phyloP scores from a whole-genome alignment of 2,888 invertebrate genomes.

The Melitaea athalia region DNA sequence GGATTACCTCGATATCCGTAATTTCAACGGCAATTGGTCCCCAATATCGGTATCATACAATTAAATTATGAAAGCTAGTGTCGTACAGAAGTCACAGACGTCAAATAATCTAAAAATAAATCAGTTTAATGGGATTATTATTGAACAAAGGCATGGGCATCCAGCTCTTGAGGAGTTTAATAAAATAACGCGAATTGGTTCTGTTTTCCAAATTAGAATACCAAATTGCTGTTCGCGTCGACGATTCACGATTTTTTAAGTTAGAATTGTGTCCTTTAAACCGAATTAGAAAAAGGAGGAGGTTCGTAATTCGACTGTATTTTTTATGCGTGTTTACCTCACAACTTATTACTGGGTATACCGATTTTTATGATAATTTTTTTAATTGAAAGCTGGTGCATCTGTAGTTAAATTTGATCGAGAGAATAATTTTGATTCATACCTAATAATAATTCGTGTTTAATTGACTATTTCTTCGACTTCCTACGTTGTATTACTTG shows the following conservation, averaged over 20 bases:
- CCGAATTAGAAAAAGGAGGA: too few relatives aligned
- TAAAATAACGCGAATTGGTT: conserved; percentile 30
- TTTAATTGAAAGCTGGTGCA: too few relatives aligned
- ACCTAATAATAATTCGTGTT: too few relatives aligned
- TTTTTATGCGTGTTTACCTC: too few relatives aligned
- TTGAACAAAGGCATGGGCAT: conserved; percentile 16
- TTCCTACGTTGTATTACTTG: too few relatives aligned
- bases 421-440: too few relatives aligned
- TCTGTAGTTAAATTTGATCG: too few relatives aligned
- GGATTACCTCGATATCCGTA: neutral
- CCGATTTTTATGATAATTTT: too few relatives aligned
- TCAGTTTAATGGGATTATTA: conserved; percentile 22
- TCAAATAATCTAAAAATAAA: conserved; percentile 13
- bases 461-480: too few relatives aligned
- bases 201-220: conserved; percentile 36
- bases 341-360: too few relatives aligned
- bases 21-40: neutral
- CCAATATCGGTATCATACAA: neutral
- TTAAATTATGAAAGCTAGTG: neutral
- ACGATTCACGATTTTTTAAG: conserved; percentile 16
- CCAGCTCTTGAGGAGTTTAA: conserved; percentile 28
- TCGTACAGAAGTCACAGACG: neutral
- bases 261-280: conserved; percentile 14
- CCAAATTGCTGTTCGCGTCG: conserved; percentile 29
- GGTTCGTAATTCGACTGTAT: too few relatives aligned